phyloP scores from a whole-genome alignment of 2,888 invertebrate genomes.

The Fabriciana adippe region DNA sequence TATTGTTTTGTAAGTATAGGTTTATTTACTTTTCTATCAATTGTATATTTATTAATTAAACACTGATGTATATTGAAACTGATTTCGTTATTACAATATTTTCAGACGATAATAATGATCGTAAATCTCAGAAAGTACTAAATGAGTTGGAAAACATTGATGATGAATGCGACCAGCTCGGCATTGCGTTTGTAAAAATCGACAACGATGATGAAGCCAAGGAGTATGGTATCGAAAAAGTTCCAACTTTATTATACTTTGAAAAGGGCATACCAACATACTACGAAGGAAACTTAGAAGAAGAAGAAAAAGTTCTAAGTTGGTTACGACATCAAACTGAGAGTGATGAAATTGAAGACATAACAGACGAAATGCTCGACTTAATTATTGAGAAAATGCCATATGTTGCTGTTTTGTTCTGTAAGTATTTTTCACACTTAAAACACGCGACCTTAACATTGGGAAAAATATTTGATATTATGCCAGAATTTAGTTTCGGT shows the following conservation, averaged over 20 bases:
- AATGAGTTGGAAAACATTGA: constrained; percentile 96
- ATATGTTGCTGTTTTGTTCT: constrained; percentile 94
- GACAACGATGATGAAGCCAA: constrained; percentile 94
- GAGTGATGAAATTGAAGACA: constrained; percentile 95
- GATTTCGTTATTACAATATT: neutral
- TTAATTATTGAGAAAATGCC: constrained; percentile 93
- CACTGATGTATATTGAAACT: too few species aligned
- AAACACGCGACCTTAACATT: constrained; percentile 50
- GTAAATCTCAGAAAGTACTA: constrained; percentile 91
- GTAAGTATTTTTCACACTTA: constrained; percentile 81
- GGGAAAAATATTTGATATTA: constrained; percentile 53
- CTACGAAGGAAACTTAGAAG: constrained; percentile 92
- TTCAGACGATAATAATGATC: constrained; percentile 93
- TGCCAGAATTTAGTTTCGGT: constrained; percentile 57
- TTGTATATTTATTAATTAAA: neutral
- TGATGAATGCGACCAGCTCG: constrained; percentile 94
- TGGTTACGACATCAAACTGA: constrained; percentile 94
- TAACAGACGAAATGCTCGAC: constrained; percentile 96
- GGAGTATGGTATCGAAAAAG: constrained; percentile 94
- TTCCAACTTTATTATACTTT: constrained; percentile 92
- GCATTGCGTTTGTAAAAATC: constrained; percentile 95
- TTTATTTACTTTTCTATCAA: constrained; percentile 24
- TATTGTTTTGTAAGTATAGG: constrained; percentile 90
- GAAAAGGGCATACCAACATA: constrained; percentile 89
- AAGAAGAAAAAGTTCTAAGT: constrained; percentile 92